Evolutionary conservation across 2,888 invertebrate species (phyloP).

Genomic region (Allolobophora icterica): DNA sequence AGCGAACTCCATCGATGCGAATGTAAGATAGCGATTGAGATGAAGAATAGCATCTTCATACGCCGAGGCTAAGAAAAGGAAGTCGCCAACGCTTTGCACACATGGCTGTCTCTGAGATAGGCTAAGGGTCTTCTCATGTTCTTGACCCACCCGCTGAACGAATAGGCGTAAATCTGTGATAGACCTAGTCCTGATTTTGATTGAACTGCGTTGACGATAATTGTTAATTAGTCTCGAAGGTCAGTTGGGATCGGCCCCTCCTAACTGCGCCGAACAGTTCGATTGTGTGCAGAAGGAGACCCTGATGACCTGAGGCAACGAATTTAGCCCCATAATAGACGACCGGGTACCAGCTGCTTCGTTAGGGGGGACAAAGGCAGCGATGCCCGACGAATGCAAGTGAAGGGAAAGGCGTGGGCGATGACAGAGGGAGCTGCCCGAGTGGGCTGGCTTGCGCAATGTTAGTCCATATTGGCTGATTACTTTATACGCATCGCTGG

Average conservation of each 20-base stretch:
- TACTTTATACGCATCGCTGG: constrained; percentile 17
- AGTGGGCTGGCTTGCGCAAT: constrained; percentile 2
- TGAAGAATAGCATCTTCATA: no score
- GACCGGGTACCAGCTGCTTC: not conserved
- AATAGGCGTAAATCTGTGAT: no score
- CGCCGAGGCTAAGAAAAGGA: no score
- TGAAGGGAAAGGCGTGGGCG: not conserved
- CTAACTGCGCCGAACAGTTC: not conserved
- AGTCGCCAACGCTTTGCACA: no score
- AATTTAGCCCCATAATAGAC: not conserved
- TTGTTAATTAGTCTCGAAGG: not conserved
- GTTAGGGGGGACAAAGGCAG: not conserved
- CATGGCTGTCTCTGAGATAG: no score
- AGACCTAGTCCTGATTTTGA: no score
- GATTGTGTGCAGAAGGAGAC: not conserved
- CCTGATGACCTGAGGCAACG: not conserved
- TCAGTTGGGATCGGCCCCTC: not conserved
- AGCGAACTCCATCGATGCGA: no score
- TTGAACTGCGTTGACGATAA: not conserved
- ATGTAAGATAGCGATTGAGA: no score
- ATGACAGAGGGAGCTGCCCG: not conserved
- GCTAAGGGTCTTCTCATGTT: no score
- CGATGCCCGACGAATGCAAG: not conserved
- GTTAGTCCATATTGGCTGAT: constrained; percentile 17
- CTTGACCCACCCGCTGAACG: no score